Evolutionary conservation across 2,888 invertebrate genomes (phyloP).

Genomic region (Caenorhabditis afra): DNA sequence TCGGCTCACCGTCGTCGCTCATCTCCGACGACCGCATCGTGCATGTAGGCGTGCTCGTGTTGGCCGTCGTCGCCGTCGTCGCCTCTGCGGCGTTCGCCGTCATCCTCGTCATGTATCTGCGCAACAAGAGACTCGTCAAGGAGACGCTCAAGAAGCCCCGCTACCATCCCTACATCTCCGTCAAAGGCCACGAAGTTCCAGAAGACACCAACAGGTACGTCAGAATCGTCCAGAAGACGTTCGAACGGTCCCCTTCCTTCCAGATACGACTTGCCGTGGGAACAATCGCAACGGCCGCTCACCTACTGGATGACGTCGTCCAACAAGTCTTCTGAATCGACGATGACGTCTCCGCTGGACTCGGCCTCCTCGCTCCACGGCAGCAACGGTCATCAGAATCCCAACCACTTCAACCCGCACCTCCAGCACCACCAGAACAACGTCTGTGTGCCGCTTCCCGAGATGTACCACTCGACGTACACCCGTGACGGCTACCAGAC

Average conservation of each 20-base stretch:
- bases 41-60: conserved; percentile 64
- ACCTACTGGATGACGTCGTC: conserved; percentile 67
- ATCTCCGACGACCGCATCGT: conserved; percentile 62
- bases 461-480: conserved; percentile 54
- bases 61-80: conserved; percentile 66
- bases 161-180: conserved; percentile 65
- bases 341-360: conserved; percentile 67
- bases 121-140: conserved; percentile 62
- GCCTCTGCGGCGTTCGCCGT: conserved; percentile 65
- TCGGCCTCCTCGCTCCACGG: conserved; percentile 63
- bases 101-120: conserved; percentile 64
- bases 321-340: conserved; percentile 59
- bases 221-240: neutral
- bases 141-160: conserved; percentile 59
- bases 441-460: conserved; percentile 11
- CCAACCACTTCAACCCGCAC: conserved; percentile 26
- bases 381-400: conserved; percentile 21
- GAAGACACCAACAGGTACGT: conserved; percentile 62
- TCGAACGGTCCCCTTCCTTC: conserved; percentile 11
- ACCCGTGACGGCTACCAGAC: conserved; percentile 63
- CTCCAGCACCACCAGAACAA: conserved; percentile 16
- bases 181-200: conserved; percentile 56
- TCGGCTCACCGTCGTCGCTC: conserved; percentile 35
- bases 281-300: conserved; percentile 61
- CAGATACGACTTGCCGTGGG: conserved; percentile 73